Conservation (phyloP, 2,888 invertebrate species). For the Apamea monoglypha region DNA sequence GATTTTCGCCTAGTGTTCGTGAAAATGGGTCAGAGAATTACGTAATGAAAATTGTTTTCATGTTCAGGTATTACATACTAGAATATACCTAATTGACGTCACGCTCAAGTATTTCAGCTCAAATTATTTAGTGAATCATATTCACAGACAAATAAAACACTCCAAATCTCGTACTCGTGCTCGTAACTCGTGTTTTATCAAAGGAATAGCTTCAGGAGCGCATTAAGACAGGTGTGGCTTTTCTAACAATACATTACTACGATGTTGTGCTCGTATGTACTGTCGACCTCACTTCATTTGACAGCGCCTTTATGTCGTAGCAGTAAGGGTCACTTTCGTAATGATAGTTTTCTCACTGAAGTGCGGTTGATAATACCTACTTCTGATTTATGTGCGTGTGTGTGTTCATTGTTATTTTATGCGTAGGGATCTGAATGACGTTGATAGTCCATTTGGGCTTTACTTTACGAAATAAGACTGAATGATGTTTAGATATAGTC, state of each 20-base stretch:
- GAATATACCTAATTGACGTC: slow-evolving; percentile 69
- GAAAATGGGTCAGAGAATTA: neutral
- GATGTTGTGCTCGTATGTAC: neutral
- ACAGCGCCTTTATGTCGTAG: neutral
- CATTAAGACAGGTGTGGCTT: slow-evolving; percentile 66
- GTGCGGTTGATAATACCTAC: neutral
- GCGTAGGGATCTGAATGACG: slow-evolving; percentile 37
- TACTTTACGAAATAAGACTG: neutral
- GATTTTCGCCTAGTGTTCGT: neutral
- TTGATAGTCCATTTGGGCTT: slow-evolving; percentile 40
- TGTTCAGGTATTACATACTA: slow-evolving; percentile 22
- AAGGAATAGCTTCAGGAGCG: slow-evolving; percentile 65
- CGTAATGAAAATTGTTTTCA: neutral
- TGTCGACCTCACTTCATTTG: neutral
- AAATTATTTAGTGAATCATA: slow-evolving; percentile 72
- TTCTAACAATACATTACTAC: slow-evolving; percentile 50
- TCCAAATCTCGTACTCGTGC: slow-evolving; percentile 65
- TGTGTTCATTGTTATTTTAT: slow-evolving; percentile 42
- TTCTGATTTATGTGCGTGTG: slow-evolving; percentile 30
- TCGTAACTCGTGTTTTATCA: slow-evolving; percentile 69
- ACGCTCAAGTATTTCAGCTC: slow-evolving; percentile 61
- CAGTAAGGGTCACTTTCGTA: neutral
- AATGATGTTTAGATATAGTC: neutral
- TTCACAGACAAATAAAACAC: slow-evolving; percentile 77
- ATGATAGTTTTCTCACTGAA: neutral